Evolutionary conservation across 2,888 invertebrate species (phyloP).

Genomic region (Heliconius cydno): DNA sequence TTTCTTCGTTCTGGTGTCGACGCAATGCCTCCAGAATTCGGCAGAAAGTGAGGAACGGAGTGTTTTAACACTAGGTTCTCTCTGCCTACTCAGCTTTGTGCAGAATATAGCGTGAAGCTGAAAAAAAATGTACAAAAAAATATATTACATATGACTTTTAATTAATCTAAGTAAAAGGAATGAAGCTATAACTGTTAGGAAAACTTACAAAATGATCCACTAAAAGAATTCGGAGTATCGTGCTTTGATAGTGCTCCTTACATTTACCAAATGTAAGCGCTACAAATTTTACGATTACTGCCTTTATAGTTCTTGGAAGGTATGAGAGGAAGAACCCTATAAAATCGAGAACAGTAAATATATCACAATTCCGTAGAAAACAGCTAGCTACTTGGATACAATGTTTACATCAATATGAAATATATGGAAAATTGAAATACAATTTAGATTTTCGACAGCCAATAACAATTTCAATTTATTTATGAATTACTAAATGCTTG

Average conservation of each 20-base stretch:
- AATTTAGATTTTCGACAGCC: too few relatives aligned
- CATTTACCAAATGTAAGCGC: constrained; percentile 63
- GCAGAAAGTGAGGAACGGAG: too few relatives aligned
- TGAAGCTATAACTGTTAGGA: constrained; percentile 9
- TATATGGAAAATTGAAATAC: background rate
- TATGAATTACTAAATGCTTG: background rate
- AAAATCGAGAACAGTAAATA: constrained; percentile 65
- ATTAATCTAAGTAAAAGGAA: background rate
- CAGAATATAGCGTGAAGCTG: too few relatives aligned
- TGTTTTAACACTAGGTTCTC: too few relatives aligned
- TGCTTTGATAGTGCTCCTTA: constrained; percentile 58
- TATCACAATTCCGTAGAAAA: constrained; percentile 35
- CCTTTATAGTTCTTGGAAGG: constrained; percentile 58
- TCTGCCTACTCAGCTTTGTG: too few relatives aligned
- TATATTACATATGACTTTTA: background rate
- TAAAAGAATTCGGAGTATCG: constrained; percentile 50
- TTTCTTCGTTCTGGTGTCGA: too few relatives aligned
- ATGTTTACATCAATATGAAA: constrained; percentile 31
- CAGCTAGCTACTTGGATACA: constrained; percentile 39
- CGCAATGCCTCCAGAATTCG: too few relatives aligned
- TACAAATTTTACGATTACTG: constrained; percentile 67
- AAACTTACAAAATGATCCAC: constrained; percentile 40
- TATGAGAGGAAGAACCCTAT: constrained; percentile 66
- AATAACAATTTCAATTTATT: too few relatives aligned
- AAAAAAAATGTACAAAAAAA: too few relatives aligned